Base-by-base conservation (phyloP, 2,888 invertebrate species). In the Cryptops parisi region DNA sequence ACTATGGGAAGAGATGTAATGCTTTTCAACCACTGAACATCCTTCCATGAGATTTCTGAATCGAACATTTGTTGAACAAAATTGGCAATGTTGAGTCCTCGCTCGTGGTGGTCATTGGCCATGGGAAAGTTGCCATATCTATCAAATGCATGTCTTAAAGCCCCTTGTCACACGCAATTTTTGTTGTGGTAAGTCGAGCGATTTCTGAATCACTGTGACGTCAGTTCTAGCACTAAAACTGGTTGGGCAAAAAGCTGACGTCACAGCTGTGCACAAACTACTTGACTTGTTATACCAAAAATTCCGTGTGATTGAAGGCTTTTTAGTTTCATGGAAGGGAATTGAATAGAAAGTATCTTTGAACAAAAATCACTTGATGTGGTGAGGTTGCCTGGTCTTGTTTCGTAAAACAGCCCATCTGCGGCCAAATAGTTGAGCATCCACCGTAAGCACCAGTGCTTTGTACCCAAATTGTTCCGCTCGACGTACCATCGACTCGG, bases 391-490 rank as follows among this genome's bases (percentile, higher is more conserved):
- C 41, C 76, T 70, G 67, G 94, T 94, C 64, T 82, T 81, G 66
- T 93, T 93, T 59, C 81, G 77, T 12, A 83, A 73, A 69, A 94
- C 91, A 0, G 82, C 81, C 52, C 84, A 74, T 44, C 93, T 74
- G 52, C 82, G 74, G 0, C 94, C 94, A 67, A 90, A 87, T 46
- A 84, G 68, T 0, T 90, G 89, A 0, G 89, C 84, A 67, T 94
- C 94, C 0, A 93, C 82, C 0, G 90, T 94, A 2, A 93, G 68
- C 0, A 84, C 88, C 1, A 93, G 69, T 0, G 89, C 91, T 69
- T 82, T 83, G 64, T 79, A 94, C 15, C 86, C 89, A 9, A 82
- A 79, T 43, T 72, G 75, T 68, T 91, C 90, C 1, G 86, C 93
- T 61, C 86, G 74, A 43, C 58, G 52, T 1, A 96, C 78, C 57